Percentiles rank a stretch among this genome's conserved stretches.
phyloP scores from a whole-genome alignment of 2,113 vertebrate species.

The Petrocephalus zakoni region DNA sequence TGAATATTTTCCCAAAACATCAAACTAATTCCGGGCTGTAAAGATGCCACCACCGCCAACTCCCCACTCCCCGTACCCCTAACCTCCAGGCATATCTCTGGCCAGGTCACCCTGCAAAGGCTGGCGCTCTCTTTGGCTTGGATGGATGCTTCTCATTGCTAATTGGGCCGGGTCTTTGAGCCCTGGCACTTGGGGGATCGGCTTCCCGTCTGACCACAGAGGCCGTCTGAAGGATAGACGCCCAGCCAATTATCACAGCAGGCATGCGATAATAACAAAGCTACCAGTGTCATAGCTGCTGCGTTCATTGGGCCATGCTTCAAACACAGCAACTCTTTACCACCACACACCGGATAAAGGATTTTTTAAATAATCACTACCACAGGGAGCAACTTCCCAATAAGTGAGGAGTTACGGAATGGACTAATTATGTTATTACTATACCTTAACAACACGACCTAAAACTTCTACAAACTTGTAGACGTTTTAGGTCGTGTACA shows the following conservation, averaged over 20 bases:
- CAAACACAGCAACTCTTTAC: not conserved
- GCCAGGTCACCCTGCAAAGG: not conserved
- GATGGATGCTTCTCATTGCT: not conserved
- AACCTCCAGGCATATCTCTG: not conserved
- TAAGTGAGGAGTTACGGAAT: not conserved
- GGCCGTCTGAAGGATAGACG: constrained; percentile 52
- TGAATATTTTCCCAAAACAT: not conserved
- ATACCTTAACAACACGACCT: too few relatives aligned
- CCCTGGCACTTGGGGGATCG: not conserved
- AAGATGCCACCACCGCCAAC: not conserved
- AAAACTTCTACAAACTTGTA: not conserved
- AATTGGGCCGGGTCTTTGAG: not conserved
- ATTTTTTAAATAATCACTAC: not conserved
- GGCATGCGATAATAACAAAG: constrained; percentile 27
- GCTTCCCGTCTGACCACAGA: constrained; percentile 27
- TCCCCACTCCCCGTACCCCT: not conserved
- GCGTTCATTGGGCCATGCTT: not conserved
- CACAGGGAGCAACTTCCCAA: not conserved
- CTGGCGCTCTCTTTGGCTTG: not conserved
- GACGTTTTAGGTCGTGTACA: not conserved
- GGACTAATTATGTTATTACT: not conserved
- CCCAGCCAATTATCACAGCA: constrained; percentile 56
- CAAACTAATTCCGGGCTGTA: not conserved
- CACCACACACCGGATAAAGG: not conserved
- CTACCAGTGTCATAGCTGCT: not conserved